These are phyloP conservation scores for Augochlorella aurata DNA, from an alignment of 2,888 invertebrate species.

Conservation along the genomic window DNA sequence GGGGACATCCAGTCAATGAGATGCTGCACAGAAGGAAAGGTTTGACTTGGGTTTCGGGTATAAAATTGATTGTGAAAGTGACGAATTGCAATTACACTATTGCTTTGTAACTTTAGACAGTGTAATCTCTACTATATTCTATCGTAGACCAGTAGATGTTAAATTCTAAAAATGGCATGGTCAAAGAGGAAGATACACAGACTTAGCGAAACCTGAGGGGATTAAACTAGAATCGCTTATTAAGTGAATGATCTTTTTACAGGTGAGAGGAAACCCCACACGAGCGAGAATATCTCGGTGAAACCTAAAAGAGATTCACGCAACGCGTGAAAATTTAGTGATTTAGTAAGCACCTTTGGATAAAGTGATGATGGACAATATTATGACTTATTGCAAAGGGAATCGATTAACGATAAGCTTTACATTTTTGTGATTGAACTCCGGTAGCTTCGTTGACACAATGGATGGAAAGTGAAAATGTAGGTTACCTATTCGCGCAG, in stretches of 20 bases:
- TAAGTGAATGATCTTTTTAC: conserved; percentile 61
- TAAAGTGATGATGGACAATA: conserved; percentile 66
- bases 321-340: conserved; percentile 67
- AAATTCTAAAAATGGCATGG: conserved; percentile 43
- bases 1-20: conserved; percentile 75
- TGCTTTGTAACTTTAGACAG: conserved; percentile 31
- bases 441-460: conserved; percentile 56
- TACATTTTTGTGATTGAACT: conserved; percentile 65
- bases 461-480: conserved; percentile 58
- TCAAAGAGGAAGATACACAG: conserved; percentile 45
- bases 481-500: conserved; percentile 62
- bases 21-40: conserved; percentile 71
- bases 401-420: conserved; percentile 67
- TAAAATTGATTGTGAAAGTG: conserved; percentile 70
- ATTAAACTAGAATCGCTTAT: conserved; percentile 37
- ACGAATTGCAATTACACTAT: conserved; percentile 48
- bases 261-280: conserved; percentile 57
- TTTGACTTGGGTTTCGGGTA: conserved; percentile 77
- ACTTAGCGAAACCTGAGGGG: conserved; percentile 50
- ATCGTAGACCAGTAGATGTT: conserved; percentile 37
- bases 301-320: conserved; percentile 57
- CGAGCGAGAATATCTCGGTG: conserved; percentile 52
- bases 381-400: conserved; percentile 63
- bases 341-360: conserved; percentile 68
- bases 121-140: conserved; percentile 40